Conservation (phyloP, 2,888 invertebrate species). For the Agriopis leucophaearia region DNA sequence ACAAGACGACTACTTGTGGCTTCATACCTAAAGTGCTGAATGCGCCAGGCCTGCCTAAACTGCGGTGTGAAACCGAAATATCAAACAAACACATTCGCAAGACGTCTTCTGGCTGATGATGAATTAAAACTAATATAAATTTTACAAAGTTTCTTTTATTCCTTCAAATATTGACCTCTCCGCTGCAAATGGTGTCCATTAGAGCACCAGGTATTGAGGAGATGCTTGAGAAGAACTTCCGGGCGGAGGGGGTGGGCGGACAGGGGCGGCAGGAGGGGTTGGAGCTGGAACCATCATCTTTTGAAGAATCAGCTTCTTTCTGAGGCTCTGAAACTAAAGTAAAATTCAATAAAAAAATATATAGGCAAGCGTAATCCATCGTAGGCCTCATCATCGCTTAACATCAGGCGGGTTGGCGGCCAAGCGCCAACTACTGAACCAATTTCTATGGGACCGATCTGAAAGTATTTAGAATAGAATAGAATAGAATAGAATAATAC, state of each 20-base stretch:
- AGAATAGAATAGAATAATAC: too few species aligned
- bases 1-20: too few species aligned
- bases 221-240: slow-evolving; percentile 14
- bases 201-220: slow-evolving; percentile 17
- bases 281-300: background rate
- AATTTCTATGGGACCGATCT: too few species aligned
- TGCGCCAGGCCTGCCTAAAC: too few species aligned
- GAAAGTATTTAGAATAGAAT: too few species aligned
- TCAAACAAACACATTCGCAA: too few species aligned
- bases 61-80: too few species aligned
- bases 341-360: background rate
- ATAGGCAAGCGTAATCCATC: too few species aligned
- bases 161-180: slow-evolving; percentile 13
- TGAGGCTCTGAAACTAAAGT: slow-evolving; percentile 1
- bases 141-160: background rate
- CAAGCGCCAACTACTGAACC: too few species aligned
- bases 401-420: too few species aligned
- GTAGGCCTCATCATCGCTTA: too few species aligned
- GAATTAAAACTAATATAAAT: background rate
- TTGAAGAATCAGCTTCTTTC: background rate
- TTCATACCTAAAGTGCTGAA: too few species aligned
- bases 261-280: background rate
- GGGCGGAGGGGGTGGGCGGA: background rate
- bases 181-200: slow-evolving; percentile 22
- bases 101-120: background rate